A percentile compares a stretch with the other conserved stretches of the same genome.
phyloP scores from a whole-genome alignment of 1,140 invertebrate genomes.

The Streblospio benedicti region DNA sequence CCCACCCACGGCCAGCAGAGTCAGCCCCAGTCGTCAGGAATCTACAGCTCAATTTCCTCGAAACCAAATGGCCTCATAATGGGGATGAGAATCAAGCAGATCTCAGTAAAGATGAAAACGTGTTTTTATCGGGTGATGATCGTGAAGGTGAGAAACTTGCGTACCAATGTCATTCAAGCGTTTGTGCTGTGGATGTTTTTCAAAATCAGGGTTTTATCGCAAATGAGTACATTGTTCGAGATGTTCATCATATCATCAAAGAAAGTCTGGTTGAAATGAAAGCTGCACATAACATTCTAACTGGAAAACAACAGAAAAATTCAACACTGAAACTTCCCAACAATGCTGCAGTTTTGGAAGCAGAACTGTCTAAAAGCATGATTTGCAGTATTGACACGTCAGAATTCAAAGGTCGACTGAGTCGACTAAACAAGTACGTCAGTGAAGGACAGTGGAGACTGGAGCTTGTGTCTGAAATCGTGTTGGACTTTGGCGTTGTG shows the following conservation, averaged over 20 bases:
- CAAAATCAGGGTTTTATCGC: constrained; percentile 35
- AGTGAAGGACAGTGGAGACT: constrained; percentile 44
- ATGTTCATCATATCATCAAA: constrained; percentile 38
- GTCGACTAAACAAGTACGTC: constrained; percentile 33
- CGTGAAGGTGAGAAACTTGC: too few relatives aligned
- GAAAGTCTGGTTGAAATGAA: constrained; percentile 35
- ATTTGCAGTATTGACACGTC: constrained; percentile 26
- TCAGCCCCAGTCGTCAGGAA: too few relatives aligned
- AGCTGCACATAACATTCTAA: constrained; percentile 26
- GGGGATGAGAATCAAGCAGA: too few relatives aligned
- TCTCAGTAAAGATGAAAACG: too few relatives aligned
- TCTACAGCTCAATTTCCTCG: too few relatives aligned
- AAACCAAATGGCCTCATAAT: too few relatives aligned
- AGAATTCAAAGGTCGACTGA: constrained; percentile 26
- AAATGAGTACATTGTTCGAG: constrained; percentile 42
- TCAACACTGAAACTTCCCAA: not conserved
- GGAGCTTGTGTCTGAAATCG: constrained; percentile 38
- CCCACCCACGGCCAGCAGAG: too few relatives aligned
- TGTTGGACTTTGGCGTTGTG: too few relatives aligned
- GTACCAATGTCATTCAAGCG: too few relatives aligned
- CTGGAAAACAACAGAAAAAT: constrained; percentile 8
- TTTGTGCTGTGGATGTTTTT: too few relatives aligned
- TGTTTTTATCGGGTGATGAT: too few relatives aligned
- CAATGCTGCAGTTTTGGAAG: constrained; percentile 19
- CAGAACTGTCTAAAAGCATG: constrained; percentile 24